Percentiles rank a stretch among this genome's conserved stretches.
phyloP scores from a whole-genome alignment of 2,888 invertebrate species.

The Rhimphoctona megacephalus region DNA sequence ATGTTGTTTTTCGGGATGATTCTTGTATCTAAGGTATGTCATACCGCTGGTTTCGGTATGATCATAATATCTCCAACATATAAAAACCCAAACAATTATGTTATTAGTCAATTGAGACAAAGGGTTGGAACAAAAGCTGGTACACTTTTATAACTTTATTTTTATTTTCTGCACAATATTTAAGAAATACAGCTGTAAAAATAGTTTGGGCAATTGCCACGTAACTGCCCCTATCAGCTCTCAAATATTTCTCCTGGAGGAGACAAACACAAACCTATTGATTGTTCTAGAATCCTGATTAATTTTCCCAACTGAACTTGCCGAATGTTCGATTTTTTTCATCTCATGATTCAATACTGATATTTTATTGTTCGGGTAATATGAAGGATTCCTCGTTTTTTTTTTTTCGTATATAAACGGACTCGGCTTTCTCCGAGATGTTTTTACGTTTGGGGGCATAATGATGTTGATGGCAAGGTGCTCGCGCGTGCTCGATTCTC shows the following conservation, averaged over 20 bases:
- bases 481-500: constrained; percentile 26
- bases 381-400: background rate
- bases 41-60: background rate
- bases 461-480: constrained; percentile 48
- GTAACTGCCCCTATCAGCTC: background rate
- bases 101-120: background rate
- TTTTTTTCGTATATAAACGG: background rate
- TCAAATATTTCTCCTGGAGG: background rate
- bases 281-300: background rate
- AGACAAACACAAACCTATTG: background rate
- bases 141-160: background rate
- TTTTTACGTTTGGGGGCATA: constrained; percentile 8
- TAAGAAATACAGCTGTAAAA: background rate
- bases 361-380: background rate
- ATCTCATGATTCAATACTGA: background rate
- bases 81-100: background rate
- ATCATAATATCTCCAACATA: no score
- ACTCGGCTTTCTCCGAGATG: constrained; percentile 33
- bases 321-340: background rate
- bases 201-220: background rate
- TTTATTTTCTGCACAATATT: background rate
- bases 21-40: background rate
- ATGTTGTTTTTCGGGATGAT: constrained; percentile 1
- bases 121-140: background rate
- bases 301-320: background rate